These are phyloP conservation scores for Thelaira solivaga DNA, from an alignment of 2,888 invertebrate species.

Conservation along the genomic window DNA sequence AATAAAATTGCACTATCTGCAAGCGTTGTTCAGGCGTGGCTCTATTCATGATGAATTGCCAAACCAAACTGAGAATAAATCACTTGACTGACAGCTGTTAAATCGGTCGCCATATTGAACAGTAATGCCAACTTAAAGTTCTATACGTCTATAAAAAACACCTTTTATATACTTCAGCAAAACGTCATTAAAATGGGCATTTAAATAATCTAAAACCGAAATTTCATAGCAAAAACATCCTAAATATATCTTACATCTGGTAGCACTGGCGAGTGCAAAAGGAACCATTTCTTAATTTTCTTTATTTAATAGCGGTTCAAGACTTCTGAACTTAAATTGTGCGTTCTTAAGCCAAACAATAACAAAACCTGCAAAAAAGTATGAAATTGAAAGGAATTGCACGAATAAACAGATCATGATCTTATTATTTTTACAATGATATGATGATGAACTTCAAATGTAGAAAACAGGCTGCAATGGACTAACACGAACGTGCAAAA, in stretches of 20 bases:
- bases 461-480: slow-evolving; percentile 32
- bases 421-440: slow-evolving; percentile 42
- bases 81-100: no score
- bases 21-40: no score
- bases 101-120: no score
- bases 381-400: slow-evolving; percentile 65
- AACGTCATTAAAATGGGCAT: no score
- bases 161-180: no score
- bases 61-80: no score
- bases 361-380: slow-evolving; percentile 1
- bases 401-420: slow-evolving; percentile 61
- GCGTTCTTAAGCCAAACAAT: neutral
- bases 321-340: slow-evolving; percentile 63
- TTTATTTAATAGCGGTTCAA: slow-evolving; percentile 50
- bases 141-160: no score
- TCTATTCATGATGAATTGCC: no score
- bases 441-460: slow-evolving; percentile 1
- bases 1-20: no score
- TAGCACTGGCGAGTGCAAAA: neutral
- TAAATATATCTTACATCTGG: neutral
- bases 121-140: no score
- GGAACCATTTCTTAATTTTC: slow-evolving; percentile 1
- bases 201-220: neutral
- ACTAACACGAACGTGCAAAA: slow-evolving; percentile 30
- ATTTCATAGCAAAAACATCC: no score